Base-by-base conservation (phyloP, 1,140 invertebrate genomes). In the Uloborus diversus region DNA sequence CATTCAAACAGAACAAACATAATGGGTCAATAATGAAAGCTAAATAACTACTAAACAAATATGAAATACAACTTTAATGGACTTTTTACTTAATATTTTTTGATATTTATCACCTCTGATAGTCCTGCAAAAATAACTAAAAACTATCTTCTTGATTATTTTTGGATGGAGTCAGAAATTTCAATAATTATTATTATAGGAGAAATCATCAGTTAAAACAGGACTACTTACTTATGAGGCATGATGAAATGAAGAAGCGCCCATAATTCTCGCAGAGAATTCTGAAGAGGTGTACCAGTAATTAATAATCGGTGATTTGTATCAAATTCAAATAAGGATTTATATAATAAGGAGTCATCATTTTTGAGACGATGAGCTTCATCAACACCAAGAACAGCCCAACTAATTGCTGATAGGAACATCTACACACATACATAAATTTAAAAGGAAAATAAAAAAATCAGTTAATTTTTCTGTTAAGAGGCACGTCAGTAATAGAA, bases 321-420 rank as follows among this genome's bases (percentile, higher is more conserved):
- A 82, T 96, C 92, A 88, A 99, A 99, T 84, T 97, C 94, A 84
- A 92, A 92, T 17, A 99, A 89, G 17, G 94, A 94, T 88, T 97
- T 98, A 85, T 99, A 99, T 35, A 99, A 88, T 47, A 99, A 87
- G 0, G 97, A 99, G 87, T 99, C 97, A 85, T 98, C 96, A 88
- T 99, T 99, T 89, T 99, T 99, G 49, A 99, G 88, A 69, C 96
- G 90, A 90, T 99, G 98, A 30, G 98, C 98, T 88, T 99, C 98
- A 87, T 99, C 98, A 5, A 99, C 97, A 81, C 96, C 90, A 30
- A 99, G 88, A 30, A 92, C 93, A 14, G 97, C 96, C 98, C 98
- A 99, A 85, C 92, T 93, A 78, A 98, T 89, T 62, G 91, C 91
- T 49, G 94, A 94, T 57, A 99, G 88, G 87, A 97, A 96, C 28